Evolutionary conservation across 2,797 vertebrate species (phyloP).

Genomic region (Salmo trutta): DNA sequence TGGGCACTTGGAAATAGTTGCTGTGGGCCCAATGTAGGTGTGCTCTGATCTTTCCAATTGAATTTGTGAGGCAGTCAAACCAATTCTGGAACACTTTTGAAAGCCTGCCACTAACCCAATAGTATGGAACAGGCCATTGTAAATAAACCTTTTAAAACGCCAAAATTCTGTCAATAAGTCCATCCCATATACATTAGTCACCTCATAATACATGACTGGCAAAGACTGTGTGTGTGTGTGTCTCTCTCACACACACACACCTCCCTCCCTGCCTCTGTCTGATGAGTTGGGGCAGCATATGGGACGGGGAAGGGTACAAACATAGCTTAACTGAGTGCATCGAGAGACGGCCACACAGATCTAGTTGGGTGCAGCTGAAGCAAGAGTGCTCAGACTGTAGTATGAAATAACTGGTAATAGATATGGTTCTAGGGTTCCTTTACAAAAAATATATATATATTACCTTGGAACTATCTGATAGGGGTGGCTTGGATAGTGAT

Average conservation of each 20-base stretch:
- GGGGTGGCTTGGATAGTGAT: background rate
- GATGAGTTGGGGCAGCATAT: background rate
- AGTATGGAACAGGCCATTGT: background rate
- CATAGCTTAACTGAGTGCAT: background rate
- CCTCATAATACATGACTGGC: background rate
- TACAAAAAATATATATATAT: background rate
- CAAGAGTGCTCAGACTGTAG: slow-evolving; percentile 12
- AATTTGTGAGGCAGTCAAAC: background rate
- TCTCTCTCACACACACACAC: background rate
- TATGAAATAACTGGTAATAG: slow-evolving; percentile 12
- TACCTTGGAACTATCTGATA: background rate
- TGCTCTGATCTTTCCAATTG: background rate
- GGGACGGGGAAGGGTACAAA: background rate
- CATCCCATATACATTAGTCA: background rate
- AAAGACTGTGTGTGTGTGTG: background rate
- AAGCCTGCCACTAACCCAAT: background rate
- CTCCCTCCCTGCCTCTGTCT: background rate
- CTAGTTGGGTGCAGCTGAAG: slow-evolving; percentile 45
- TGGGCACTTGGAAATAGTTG: background rate
- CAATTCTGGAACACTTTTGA: background rate
- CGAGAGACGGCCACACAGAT: background rate
- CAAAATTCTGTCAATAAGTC: background rate
- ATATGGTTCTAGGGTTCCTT: background rate
- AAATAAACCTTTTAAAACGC: background rate
- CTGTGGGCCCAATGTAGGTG: background rate